Evolutionary conservation across 2,113 vertebrate genomes (phyloP).

Genomic region (Strix uralensis): DNA sequence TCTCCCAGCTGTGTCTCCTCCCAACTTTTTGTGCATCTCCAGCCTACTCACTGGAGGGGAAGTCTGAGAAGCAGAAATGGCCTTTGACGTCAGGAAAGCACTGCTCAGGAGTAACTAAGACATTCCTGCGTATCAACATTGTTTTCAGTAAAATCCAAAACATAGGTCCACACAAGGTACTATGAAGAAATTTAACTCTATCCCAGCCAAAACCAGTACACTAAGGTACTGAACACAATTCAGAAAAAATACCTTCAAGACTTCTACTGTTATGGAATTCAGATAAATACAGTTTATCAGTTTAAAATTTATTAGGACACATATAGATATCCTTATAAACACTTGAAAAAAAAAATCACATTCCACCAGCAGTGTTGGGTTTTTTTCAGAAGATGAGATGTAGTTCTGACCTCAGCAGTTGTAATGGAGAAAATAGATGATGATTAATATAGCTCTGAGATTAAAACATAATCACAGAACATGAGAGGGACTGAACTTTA

Average conservation of each 20-base stretch:
- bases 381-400: not conserved
- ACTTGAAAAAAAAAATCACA: not conserved
- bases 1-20: not conserved
- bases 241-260: not conserved
- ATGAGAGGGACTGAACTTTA: not conserved
- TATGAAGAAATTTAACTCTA: not conserved
- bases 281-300: not conserved
- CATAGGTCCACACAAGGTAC: no score
- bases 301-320: not conserved
- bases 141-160: not conserved
- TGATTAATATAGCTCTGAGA: not conserved
- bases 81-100: not conserved
- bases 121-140: not conserved
- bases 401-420: not conserved
- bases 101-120: no score
- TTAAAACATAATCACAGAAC: not conserved
- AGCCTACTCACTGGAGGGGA: rapidly evolving
- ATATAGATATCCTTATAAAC: not conserved
- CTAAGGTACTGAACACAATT: not conserved
- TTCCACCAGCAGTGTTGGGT: rapidly evolving
- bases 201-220: not conserved
- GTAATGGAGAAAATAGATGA: not conserved
- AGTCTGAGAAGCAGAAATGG: not conserved
- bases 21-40: not conserved
- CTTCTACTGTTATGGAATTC: not conserved